Evolutionary conservation across 2,888 invertebrate genomes (phyloP).

Genomic region (Corythucha ciliata): DNA sequence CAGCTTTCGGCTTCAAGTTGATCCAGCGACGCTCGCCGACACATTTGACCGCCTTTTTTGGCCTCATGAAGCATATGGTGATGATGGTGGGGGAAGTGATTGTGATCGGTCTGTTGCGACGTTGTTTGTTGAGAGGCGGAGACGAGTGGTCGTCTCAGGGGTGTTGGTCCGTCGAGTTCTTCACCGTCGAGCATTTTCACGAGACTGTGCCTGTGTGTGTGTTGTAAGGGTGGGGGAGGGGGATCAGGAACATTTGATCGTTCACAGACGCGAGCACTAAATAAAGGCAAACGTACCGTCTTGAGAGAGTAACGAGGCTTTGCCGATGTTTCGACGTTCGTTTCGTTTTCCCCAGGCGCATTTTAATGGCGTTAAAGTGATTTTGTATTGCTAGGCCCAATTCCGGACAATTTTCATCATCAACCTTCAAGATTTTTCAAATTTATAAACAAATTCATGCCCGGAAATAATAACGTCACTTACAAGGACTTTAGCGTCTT

Average conservation of each 20-base stretch:
- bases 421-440: slow-evolving; percentile 47
- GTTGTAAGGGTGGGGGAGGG: background rate
- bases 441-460: background rate
- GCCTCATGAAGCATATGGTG: slow-evolving; percentile 28
- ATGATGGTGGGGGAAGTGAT: slow-evolving; percentile 17
- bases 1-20: slow-evolving; percentile 74
- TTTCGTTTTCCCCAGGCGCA: slow-evolving; percentile 58
- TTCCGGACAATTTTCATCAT: slow-evolving; percentile 78
- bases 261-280: background rate
- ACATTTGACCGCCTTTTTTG: slow-evolving; percentile 5
- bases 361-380: slow-evolving; percentile 79
- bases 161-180: slow-evolving; percentile 63
- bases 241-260: background rate
- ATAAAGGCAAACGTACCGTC: slow-evolving; percentile 46
- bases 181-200: slow-evolving; percentile 64
- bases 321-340: slow-evolving; percentile 72
- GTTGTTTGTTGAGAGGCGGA: slow-evolving; percentile 39
- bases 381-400: slow-evolving; percentile 76
- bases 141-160: slow-evolving; percentile 44
- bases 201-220: slow-evolving; percentile 61
- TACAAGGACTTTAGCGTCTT: slow-evolving; percentile 63
- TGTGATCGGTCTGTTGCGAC: slow-evolving; percentile 33
- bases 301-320: slow-evolving; percentile 71
- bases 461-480: slow-evolving; percentile 35
- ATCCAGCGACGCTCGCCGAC: slow-evolving; percentile 62